Evolutionary conservation across 2,888 invertebrate genomes (phyloP).

Genomic region (Agonopterix subpropinquella): DNA sequence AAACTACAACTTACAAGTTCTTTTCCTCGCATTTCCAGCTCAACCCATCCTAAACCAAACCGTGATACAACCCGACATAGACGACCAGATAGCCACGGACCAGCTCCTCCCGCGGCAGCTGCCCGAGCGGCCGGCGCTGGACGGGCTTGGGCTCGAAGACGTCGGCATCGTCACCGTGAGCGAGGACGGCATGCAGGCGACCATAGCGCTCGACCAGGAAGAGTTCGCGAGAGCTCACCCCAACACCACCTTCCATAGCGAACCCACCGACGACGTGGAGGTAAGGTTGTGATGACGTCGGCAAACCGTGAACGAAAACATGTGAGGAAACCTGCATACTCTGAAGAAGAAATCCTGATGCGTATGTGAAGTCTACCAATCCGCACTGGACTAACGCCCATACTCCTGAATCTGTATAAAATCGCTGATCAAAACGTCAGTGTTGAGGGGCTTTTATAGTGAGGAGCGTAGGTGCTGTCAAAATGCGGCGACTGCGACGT

Average conservation of each 20-base stretch:
- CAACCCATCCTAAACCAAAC: slow-evolving; percentile 46
- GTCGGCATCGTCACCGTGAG: slow-evolving; percentile 66
- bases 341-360: no score
- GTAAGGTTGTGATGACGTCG: slow-evolving; percentile 18
- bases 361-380: no score
- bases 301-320: no score
- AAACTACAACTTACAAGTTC: neutral
- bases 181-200: slow-evolving; percentile 51
- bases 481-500: no score
- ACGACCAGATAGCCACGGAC: slow-evolving; percentile 65
- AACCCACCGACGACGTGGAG: slow-evolving; percentile 57
- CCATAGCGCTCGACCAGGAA: slow-evolving; percentile 58
- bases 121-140: slow-evolving; percentile 31
- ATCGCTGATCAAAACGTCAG: no score
- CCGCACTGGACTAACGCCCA: no score
- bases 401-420: no score
- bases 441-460: no score
- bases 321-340: no score
- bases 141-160: slow-evolving; percentile 48
- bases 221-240: slow-evolving; percentile 69
- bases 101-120: slow-evolving; percentile 33
- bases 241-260: slow-evolving; percentile 69
- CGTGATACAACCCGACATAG: slow-evolving; percentile 56
- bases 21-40: slow-evolving; percentile 28
- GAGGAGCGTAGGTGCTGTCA: no score